Evolutionary conservation across 2,888 invertebrate species (phyloP), one percentile per base, ranked within the genome.

Genomic region (Hypercompe scribonia): DNA sequence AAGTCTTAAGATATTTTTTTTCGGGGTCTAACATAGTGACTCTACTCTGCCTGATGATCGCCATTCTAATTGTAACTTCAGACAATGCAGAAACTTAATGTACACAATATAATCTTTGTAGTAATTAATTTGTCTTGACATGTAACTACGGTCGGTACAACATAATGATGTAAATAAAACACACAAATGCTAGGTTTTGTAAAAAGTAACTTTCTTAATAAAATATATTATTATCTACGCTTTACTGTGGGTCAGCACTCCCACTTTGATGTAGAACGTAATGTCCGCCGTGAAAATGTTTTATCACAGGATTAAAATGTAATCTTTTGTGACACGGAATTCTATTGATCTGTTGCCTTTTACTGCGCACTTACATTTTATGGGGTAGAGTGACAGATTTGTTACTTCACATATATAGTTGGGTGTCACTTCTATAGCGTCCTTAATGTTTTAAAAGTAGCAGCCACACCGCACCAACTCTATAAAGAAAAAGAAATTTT

Each of bases 301-400:
- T 89, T 89, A 91, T 90, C 85, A 79, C 86, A 76, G 87, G 90
- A 91, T 91, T 90, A 90, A 90, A 92, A 88, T 90, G 89, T 90
- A 89, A 90, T 90, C 88, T 91, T 88, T 90, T 89, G 89, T 89
- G 84, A 82, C 81, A 77, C 77, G 80, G 79, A 84, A 87, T 87
- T 88, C 84, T 86, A 86, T 90, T 90, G 87, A 88, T 88, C 85
- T 88, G 78, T 77, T 65, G 81, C 74, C 79, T 87, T 90, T 90
- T 88, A 90, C 87, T 87, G 90, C 76, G 63, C 75, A 77, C 78
- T 81, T 77, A 58, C 75, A 78, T 87, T 90, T 90, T 90, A 90
- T 88, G 81, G 83, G 84, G 81, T 85, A 86, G 83, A 83, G 77
- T 84, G 84, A 81, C 83, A 84, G 83, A 84, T 86, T 79, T 81